phyloP scores from a whole-genome alignment of 1,140 invertebrate genomes.

The Chymomyza costata region DNA sequence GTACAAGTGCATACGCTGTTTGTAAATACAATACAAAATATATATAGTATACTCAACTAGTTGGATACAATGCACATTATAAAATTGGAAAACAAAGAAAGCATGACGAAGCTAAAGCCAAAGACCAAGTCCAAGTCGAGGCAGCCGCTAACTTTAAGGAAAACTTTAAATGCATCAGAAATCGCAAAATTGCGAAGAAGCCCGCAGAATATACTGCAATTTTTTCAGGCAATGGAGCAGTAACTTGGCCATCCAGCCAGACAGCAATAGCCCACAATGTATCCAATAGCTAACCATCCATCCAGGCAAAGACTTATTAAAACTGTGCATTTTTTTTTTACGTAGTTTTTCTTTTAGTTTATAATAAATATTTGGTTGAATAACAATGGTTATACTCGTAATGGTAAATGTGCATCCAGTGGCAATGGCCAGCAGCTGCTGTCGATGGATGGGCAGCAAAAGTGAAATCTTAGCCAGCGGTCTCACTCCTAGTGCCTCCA shows the following conservation, averaged over 20 bases:
- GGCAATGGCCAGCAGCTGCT: no score
- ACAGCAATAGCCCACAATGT: no score
- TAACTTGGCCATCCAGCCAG: slow-evolving; percentile 46
- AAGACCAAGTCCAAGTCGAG: no score
- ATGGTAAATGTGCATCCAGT: slow-evolving; percentile 38
- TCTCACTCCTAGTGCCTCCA: no score
- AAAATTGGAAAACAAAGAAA: slow-evolving; percentile 63
- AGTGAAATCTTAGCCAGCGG: no score
- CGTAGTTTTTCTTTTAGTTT: slow-evolving; percentile 53
- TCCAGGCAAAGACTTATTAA: no score
- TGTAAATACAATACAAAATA: slow-evolving; percentile 32
- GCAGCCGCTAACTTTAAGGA: slow-evolving; percentile 13
- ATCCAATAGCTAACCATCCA: no score
- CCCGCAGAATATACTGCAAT: slow-evolving; percentile 68
- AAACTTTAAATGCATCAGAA: slow-evolving; percentile 17
- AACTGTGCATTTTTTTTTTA: no score
- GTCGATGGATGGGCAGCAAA: no score
- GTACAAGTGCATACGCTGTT: no score
- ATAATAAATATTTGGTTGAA: slow-evolving; percentile 70
- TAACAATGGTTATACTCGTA: slow-evolving; percentile 71
- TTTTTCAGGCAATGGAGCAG: slow-evolving; percentile 63
- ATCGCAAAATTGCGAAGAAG: slow-evolving; percentile 32
- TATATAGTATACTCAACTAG: no score
- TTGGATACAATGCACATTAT: slow-evolving; percentile 66
- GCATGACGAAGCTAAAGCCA: slow-evolving; percentile 49